Base-by-base conservation (phyloP, 2,113 vertebrate species). In the Charina bottae region DNA sequence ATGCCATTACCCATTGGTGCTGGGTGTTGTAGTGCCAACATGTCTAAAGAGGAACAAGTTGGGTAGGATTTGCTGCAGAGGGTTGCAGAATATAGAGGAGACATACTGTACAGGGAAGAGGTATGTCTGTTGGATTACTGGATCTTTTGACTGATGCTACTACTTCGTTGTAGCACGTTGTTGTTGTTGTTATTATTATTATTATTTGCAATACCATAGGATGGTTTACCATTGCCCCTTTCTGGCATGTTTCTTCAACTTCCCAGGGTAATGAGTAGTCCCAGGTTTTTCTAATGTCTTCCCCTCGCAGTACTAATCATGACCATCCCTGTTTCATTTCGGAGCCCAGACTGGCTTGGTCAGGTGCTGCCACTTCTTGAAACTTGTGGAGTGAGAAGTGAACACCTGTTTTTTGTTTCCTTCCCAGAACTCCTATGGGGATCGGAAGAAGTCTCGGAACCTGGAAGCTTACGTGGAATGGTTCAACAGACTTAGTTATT, bases 401-500 rank as follows among this genome's bases (percentile, higher is more conserved):
- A 78, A 78, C 0, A 13, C 7, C 33, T 78, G 33, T 0, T 78
- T 78, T 10, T 42, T 78, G 72, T 78, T 78, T 78, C 88, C 93
- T 89, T 94, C 88, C 0, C 94, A 99, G 99, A 98, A 93, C 90
- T 98, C 98, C 95, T 99, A 98, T 0, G 96, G 97, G 10, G 98
- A 98, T 86, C 96, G 88, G 93, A 99, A 99, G 97, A 99, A 98
- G 95, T 97, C 98, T 46, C 97, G 97, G 15, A 99, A 98, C 92
- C 97, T 99, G 92, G 98, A 99, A 95, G 98, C 98, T 0, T 99
- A 99, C 0, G 98, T 99, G 49, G 99, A 99, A 84, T 99, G 99
- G 99, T 99, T 99, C 96, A 99, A 99, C 97, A 98, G 99, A 72
- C 98, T 99, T 91, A 99, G 99, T 93, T 99, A 98, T 96, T 95